A percentile compares a stretch with the other conserved stretches of the same genome.
Evolutionary conservation across 1,140 invertebrate species (phyloP).

Genomic region (Diachasma alloeum): DNA sequence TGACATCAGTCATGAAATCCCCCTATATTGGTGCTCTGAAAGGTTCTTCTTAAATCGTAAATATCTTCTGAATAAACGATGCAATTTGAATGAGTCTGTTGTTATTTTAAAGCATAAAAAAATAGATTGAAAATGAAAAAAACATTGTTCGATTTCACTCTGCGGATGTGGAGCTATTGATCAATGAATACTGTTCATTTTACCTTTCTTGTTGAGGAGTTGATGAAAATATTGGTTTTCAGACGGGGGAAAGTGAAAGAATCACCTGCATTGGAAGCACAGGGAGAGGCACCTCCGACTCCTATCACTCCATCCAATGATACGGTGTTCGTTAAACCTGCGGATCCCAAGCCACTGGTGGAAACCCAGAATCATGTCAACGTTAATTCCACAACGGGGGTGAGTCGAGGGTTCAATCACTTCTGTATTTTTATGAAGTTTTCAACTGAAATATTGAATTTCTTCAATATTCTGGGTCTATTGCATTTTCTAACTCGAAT

Average conservation of each 20-base stretch:
- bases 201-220: too few species aligned
- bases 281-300: conserved; percentile 40
- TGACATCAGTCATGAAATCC: neutral
- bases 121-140: neutral
- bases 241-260: neutral
- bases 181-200: too few species aligned
- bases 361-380: conserved; percentile 41
- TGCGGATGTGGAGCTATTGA: too few species aligned
- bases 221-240: neutral
- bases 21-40: too few species aligned
- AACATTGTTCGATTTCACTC: neutral
- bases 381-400: neutral
- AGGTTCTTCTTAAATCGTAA: too few species aligned
- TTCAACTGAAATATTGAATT: too few species aligned
- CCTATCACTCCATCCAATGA: conserved; percentile 47
- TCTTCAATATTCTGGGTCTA: too few species aligned
- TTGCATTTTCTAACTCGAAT: too few species aligned
- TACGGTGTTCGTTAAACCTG: conserved; percentile 56
- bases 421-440: neutral
- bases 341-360: conserved; percentile 45
- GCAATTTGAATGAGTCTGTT: too few species aligned
- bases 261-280: conserved; percentile 14
- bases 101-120: neutral
- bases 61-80: too few species aligned
- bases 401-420: neutral